Evolutionary conservation across 2,113 vertebrate genomes (phyloP).

Genomic region (Ochotona curzoniae): DNA sequence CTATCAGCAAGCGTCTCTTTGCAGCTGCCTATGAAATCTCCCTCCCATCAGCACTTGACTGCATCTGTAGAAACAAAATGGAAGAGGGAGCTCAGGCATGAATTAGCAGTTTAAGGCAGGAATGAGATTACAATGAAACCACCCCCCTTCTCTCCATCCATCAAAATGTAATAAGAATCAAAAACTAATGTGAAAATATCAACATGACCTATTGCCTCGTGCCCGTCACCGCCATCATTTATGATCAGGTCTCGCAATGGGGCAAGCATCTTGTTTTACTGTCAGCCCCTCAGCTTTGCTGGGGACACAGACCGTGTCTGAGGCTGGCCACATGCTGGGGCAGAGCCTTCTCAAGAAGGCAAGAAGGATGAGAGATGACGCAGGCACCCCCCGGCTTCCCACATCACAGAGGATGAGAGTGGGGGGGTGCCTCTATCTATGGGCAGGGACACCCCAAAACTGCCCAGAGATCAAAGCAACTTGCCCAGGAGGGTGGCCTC

Average conservation of each 20-base stretch:
- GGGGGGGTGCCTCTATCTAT: background rate
- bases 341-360: background rate
- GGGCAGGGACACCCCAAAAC: background rate
- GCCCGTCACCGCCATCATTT: background rate
- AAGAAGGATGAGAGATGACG: background rate
- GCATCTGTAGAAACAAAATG: constrained; percentile 75
- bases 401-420: background rate
- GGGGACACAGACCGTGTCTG: background rate
- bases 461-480: background rate
- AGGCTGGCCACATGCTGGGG: background rate
- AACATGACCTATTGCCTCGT: constrained; percentile 14
- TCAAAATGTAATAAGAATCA: constrained; percentile 71
- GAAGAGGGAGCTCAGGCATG: constrained; percentile 72
- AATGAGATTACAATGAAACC: constrained; percentile 66
- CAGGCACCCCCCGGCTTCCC: fast-evolving
- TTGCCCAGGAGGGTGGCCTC: background rate
- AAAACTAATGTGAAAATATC: constrained; percentile 60
- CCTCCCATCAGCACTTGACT: constrained; percentile 73
- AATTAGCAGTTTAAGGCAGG: constrained; percentile 76
- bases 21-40: constrained; percentile 74
- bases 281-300: fast-evolving
- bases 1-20: constrained; percentile 4
- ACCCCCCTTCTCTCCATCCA: constrained; percentile 64
- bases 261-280: background rate
- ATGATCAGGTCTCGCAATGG: background rate